Base-by-base conservation (phyloP, 2,797 vertebrate genomes). In the Pseudomugil tenellus region DNA sequence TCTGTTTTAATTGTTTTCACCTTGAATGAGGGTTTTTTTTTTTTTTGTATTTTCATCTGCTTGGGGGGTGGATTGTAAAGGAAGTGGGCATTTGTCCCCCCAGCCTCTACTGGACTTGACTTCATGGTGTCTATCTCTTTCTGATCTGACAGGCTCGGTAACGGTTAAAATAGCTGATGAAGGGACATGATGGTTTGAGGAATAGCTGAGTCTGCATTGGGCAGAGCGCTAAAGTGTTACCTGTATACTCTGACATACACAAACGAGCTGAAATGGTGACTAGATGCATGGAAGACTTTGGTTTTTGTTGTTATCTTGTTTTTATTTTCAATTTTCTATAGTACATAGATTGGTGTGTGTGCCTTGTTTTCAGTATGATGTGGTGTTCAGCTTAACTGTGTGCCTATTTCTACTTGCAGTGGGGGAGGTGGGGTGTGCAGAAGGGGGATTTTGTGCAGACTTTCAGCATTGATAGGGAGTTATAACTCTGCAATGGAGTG, bases 321-420 rank as follows among this genome's bases (percentile, higher is more conserved):
- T 71, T 58, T 78, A 70, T 61, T 74, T 70, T 23, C 78, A 79
- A 81, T 87, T 93, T 95, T 93, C 86, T 86, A 92, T 96, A 97
- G 96, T 94, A 92, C 91, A 91, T 97, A 97, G 96, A 96, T 87
- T 94, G 94, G 93, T 94, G 92, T 92, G 92, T 92, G 96, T 97
- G 96, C 94, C 92, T 95, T 96, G 89, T 94, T 96, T 96, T 95
- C 94, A 92, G 95, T 96, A 95, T 98, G 97, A 97, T 96, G 96
- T 97, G 96, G 94, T 97, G 94, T 97, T 97, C 92, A 96, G 96
- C 96, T 97, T 97, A 98, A 98, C 96, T 96, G 96, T 97, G 97
- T 98, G 97, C 95, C 96, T 93, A 93, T 95, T 94, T 94, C 95
- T 95, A 95, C 93, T 96, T 95, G 96, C 84, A 89, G 91, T 92